Percentiles rank a stretch among this genome's conserved stretches.
These are phyloP conservation scores for Menidia menidia DNA, from an alignment of 2,797 vertebrate genomes.

Conservation along the genomic window DNA sequence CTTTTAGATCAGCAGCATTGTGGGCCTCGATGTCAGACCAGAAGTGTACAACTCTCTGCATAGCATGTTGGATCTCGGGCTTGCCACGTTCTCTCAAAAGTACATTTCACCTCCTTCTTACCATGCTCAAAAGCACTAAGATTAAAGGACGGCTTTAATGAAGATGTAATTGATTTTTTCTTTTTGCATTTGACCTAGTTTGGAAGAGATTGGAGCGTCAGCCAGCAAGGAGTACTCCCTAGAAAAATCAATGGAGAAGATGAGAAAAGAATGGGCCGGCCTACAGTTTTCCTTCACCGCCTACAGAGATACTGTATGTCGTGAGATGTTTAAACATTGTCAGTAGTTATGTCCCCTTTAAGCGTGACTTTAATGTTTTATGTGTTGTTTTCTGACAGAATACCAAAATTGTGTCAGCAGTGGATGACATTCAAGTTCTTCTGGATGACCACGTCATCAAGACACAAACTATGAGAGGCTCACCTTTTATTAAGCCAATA, in stretches of 20 bases:
- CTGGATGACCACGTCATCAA: constrained; percentile 94
- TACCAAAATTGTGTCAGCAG: constrained; percentile 85
- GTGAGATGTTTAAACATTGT: background rate
- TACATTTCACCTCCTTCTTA: constrained; percentile 66
- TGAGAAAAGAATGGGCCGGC: constrained; percentile 89
- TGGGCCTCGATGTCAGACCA: constrained; percentile 85
- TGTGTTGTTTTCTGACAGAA: constrained; percentile 78
- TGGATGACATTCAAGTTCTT: constrained; percentile 92
- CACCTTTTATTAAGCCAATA: constrained; percentile 90
- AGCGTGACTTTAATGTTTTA: background rate
- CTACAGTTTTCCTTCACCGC: constrained; percentile 81
- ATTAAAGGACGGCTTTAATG: background rate
- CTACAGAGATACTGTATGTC: constrained; percentile 91
- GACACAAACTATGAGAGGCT: constrained; percentile 91
- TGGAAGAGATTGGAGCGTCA: constrained; percentile 88
- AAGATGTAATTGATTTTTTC: background rate
- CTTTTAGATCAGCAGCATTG: constrained; percentile 87
- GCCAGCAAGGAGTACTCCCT: constrained; percentile 93
- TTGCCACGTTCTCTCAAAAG: constrained; percentile 85
- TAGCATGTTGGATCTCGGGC: constrained; percentile 87
- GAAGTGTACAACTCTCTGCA: constrained; percentile 82
- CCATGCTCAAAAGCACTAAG: background rate
- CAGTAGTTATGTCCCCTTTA: background rate
- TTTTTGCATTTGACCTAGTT: constrained; percentile 68
- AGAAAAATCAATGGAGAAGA: constrained; percentile 91